phyloP scores from a whole-genome alignment of 1,140 invertebrate species.

The Drosophila rufa region DNA sequence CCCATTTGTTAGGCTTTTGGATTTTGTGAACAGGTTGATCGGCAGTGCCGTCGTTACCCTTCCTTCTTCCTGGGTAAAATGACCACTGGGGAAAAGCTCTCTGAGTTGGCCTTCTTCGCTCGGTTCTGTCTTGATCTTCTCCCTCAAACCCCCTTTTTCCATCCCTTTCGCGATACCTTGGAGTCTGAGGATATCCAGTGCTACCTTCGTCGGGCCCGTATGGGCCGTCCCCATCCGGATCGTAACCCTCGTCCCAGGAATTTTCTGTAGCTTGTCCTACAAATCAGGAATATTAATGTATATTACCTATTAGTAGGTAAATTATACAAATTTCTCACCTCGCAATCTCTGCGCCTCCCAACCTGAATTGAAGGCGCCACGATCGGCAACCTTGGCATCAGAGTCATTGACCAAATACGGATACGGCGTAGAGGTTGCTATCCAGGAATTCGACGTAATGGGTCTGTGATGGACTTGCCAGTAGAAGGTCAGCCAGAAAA shows the following conservation, averaged over 20 bases:
- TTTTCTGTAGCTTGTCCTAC: not conserved
- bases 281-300: no score
- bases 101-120: no score
- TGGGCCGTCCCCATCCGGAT: no score
- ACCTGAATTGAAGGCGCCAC: not conserved
- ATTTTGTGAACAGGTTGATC: not conserved
- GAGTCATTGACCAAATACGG: no score
- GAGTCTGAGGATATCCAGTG: no score
- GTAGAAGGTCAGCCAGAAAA: constrained; percentile 71
- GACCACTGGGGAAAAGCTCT: not conserved
- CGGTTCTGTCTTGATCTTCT: not conserved
- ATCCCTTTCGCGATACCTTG: no score
- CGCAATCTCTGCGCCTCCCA: not conserved
- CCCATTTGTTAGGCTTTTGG: not conserved
- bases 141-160: no score
- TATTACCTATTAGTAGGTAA: not conserved
- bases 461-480: constrained; percentile 34
- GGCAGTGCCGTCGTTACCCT: fast-evolving
- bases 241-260: not conserved
- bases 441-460: constrained; percentile 20
- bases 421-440: not conserved
- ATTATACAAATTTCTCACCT: no score
- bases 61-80: not conserved
- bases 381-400: not conserved
- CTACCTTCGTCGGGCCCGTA: no score